phyloP scores from a whole-genome alignment of 2,113 vertebrate genomes.

The Charadrius vociferus region DNA sequence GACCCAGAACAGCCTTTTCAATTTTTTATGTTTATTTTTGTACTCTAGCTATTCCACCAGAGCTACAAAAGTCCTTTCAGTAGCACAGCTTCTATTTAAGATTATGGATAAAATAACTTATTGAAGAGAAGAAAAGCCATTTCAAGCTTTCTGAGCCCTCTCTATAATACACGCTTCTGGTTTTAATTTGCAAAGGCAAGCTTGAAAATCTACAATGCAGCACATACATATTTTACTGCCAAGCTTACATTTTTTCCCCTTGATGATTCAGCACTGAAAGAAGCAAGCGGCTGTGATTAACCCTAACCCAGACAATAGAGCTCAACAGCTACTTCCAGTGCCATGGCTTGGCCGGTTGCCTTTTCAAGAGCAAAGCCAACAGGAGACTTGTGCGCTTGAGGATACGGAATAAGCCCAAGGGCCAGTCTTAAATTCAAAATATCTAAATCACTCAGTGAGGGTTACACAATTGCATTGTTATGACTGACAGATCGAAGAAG shows the following conservation, averaged over 20 bases:
- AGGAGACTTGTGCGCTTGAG: background rate
- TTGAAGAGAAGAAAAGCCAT: slow-evolving; percentile 43
- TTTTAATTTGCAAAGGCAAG: slow-evolving; percentile 64
- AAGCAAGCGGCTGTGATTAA: slow-evolving; percentile 48
- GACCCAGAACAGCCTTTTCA: slow-evolving; percentile 13
- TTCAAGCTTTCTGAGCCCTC: slow-evolving; percentile 43
- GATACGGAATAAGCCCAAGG: background rate
- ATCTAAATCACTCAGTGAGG: background rate
- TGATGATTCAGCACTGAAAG: slow-evolving; percentile 62
- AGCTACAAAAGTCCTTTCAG: slow-evolving; percentile 34
- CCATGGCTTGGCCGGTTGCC: background rate
- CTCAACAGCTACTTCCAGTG: background rate
- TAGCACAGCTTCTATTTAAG: slow-evolving; percentile 18
- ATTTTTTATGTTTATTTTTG: slow-evolving; percentile 39
- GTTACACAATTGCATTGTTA: background rate
- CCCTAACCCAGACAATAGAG: slow-evolving; percentile 35
- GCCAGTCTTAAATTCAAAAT: background rate
- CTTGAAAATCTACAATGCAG: slow-evolving; percentile 60
- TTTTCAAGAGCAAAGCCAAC: background rate
- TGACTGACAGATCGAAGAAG: background rate
- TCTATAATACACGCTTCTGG: background rate
- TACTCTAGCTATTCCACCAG: background rate
- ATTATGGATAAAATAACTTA: slow-evolving; percentile 41
- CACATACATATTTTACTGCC: slow-evolving; percentile 66
- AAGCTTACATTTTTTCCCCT: slow-evolving; percentile 66